Conservation (phyloP, 2,797 vertebrate genomes). For the Carcharodon carcharias region DNA sequence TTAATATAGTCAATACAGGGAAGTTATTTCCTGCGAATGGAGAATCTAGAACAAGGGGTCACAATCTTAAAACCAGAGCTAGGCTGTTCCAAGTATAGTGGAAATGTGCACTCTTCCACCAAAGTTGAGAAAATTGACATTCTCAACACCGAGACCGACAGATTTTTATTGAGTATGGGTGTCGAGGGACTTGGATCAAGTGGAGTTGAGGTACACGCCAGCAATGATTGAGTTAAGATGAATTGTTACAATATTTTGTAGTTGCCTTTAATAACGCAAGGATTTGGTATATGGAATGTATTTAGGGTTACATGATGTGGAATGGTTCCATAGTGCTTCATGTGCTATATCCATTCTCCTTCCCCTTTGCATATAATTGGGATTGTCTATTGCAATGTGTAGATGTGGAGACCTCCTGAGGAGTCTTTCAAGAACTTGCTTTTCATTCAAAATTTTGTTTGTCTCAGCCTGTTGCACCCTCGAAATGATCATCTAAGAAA, state of each 20-base stretch:
- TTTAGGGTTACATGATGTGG: background rate
- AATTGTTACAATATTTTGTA: background rate
- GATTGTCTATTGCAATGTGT: background rate
- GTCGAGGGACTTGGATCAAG: background rate
- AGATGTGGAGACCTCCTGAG: background rate
- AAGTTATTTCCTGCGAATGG: background rate
- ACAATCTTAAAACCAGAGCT: background rate
- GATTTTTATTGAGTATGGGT: background rate
- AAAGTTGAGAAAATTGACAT: background rate
- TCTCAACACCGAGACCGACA: background rate
- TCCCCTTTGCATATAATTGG: background rate
- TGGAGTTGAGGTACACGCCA: background rate
- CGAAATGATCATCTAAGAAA: too few relatives aligned
- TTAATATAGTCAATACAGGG: background rate
- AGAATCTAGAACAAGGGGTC: background rate
- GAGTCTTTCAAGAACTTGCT: background rate
- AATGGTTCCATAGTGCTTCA: background rate
- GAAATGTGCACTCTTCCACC: background rate
- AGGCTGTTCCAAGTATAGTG: background rate
- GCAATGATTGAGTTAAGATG: background rate
- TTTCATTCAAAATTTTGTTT: background rate
- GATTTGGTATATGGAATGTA: background rate
- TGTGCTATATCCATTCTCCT: background rate
- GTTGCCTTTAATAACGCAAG: background rate
- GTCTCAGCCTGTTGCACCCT: background rate